phyloP scores from a whole-genome alignment of 2,797 vertebrate genomes.

The Parambassis ranga region DNA sequence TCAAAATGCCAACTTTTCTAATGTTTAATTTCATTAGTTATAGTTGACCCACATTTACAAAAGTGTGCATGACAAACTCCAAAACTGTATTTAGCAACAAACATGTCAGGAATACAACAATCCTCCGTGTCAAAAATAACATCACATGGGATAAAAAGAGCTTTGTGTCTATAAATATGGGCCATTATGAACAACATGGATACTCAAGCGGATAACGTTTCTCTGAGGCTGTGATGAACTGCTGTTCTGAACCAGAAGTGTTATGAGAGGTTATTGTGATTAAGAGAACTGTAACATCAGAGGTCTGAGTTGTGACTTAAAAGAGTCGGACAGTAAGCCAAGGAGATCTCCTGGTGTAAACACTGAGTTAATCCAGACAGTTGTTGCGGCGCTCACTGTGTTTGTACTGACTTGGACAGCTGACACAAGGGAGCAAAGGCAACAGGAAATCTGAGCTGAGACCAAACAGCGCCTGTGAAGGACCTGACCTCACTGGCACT shows the following conservation, averaged over 20 bases:
- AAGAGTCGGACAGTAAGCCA: constrained; percentile 3
- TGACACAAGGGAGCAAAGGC: constrained; percentile 24
- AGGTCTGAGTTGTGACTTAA: constrained; percentile 49
- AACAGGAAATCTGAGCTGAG: constrained; percentile 53
- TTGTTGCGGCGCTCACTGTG: constrained; percentile 29
- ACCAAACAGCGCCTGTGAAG: constrained; percentile 28
- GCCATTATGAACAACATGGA: too few species aligned
- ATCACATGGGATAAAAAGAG: too few species aligned
- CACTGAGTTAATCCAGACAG: constrained; percentile 20
- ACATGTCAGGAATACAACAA: too few species aligned
- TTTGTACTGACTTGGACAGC: constrained; percentile 35
- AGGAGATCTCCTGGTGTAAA: constrained; percentile 15
- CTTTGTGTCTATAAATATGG: too few species aligned
- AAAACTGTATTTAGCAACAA: too few species aligned
- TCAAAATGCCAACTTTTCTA: too few species aligned
- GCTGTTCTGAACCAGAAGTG: not conserved
- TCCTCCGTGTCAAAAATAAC: too few species aligned
- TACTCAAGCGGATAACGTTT: too few species aligned
- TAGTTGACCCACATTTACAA: too few species aligned
- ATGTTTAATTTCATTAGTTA: too few species aligned
- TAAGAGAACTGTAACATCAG: constrained; percentile 2
- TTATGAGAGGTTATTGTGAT: not conserved
- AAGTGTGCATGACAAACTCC: too few species aligned
- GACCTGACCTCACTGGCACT: constrained; percentile 31
- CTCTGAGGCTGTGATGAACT: not conserved